A percentile compares a stretch with the other conserved stretches of the same genome.
Evolutionary conservation across 2,888 invertebrate genomes (phyloP).

Genomic region (Acleris cristana): DNA sequence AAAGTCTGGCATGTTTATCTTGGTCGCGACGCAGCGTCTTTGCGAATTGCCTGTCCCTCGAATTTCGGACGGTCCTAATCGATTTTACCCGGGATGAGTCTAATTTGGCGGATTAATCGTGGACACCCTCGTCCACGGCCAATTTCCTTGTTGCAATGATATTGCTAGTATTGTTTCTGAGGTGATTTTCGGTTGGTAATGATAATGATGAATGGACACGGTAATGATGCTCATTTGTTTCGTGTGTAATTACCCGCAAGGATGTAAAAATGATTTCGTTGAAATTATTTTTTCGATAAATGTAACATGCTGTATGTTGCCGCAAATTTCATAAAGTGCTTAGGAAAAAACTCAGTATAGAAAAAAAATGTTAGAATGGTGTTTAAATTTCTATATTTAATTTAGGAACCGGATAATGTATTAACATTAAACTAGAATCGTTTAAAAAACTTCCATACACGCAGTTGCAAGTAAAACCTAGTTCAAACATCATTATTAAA

Average conservation of each 20-base stretch:
- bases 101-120: conserved; percentile 82
- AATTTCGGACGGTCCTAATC: conserved; percentile 69
- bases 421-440: no score
- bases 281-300: background rate
- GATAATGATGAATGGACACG: conserved; percentile 32
- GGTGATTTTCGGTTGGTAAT: conserved; percentile 33
- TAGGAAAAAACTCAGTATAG: no score
- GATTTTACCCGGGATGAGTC: conserved; percentile 79
- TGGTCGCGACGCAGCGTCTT: conserved; percentile 67
- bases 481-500: background rate
- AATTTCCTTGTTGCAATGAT: conserved; percentile 76
- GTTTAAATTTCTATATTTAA: no score
- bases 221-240: conserved; percentile 28
- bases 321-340: background rate
- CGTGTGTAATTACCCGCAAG: conserved; percentile 14
- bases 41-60: conserved; percentile 66
- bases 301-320: background rate
- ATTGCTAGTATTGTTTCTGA: conserved; percentile 56
- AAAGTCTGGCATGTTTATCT: conserved; percentile 82
- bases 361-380: no score
- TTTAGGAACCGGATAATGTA: no score
- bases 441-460: no score
- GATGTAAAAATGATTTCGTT: background rate
- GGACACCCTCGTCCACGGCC: conserved; percentile 77
- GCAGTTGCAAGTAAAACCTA: no score